Percentiles rank a stretch among this genome's conserved stretches.
Evolutionary conservation across 2,113 vertebrate genomes (phyloP).

Genomic region (Hepsetus odoe): DNA sequence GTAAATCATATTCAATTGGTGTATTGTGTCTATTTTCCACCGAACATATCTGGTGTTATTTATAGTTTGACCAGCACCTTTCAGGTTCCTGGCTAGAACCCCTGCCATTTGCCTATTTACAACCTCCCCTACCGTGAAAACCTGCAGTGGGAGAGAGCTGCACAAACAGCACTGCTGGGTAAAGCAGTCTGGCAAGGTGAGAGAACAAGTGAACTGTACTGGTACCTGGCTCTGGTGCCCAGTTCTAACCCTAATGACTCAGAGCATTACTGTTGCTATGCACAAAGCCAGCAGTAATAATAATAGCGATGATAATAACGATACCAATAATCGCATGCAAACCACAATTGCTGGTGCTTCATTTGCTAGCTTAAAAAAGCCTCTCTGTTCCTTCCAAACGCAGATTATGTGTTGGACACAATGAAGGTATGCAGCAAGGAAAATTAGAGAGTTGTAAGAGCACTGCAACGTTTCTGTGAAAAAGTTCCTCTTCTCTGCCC

Average conservation of each 20-base stretch:
- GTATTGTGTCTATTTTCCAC: not conserved
- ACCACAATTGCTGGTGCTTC: slow-evolving; percentile 61
- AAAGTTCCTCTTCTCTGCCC: slow-evolving; percentile 40
- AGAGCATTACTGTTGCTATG: slow-evolving; percentile 65
- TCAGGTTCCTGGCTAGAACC: slow-evolving; percentile 8
- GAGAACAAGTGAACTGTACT: slow-evolving; percentile 58
- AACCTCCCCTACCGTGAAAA: slow-evolving; percentile 27
- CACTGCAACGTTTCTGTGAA: slow-evolving; percentile 44
- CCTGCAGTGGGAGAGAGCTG: not conserved
- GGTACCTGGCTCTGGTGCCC: slow-evolving; percentile 59
- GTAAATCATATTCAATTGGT: not conserved
- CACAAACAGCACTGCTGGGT: slow-evolving; percentile 14
- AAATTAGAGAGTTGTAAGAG: slow-evolving; percentile 8
- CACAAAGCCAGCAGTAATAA: slow-evolving; percentile 53
- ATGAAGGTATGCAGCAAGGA: slow-evolving; percentile 40
- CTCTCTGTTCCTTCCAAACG: slow-evolving; percentile 31
- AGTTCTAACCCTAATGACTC: slow-evolving; percentile 63
- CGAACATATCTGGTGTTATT: slow-evolving; percentile 15
- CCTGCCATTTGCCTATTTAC: slow-evolving; percentile 12
- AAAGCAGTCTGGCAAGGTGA: slow-evolving; percentile 49
- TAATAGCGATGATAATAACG: slow-evolving; percentile 62
- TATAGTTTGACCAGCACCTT: slow-evolving; percentile 8
- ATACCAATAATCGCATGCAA: slow-evolving; percentile 58
- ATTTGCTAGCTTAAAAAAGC: slow-evolving; percentile 54
- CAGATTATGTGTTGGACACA: slow-evolving; percentile 49